Base-by-base conservation (phyloP, 1,140 invertebrate genomes). In the Nilaparvata lugens region DNA sequence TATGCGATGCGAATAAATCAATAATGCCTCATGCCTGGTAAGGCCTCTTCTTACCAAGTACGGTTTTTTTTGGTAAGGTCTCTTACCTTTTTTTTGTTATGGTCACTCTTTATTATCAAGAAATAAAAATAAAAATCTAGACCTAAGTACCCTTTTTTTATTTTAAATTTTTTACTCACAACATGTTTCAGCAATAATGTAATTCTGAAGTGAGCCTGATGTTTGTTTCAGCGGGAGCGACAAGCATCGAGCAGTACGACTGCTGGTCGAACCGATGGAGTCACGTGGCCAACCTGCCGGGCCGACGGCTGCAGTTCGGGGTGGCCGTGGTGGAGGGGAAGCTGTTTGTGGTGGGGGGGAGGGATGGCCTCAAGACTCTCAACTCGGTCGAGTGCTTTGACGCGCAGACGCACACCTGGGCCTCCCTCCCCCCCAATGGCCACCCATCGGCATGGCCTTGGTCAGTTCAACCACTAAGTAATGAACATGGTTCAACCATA, bases 291-390 rank as follows among this genome's bases (percentile, higher is more conserved):
- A 70, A 86, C 63, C 91, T 95, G 88, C 89, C 82, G 63, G 85
- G 87, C 1, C 78, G 88, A 40, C 75, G 90, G 23, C 74, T 95
- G 23, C 93, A 96, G 73, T 95, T 95, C 76, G 92, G 92, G 4
- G 90, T 93, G 6, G 91, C 89, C 42, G 81, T 95, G 6, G 81
- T 95, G 67, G 88, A 90, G 63, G 87, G 87, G 55, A 91, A 90
- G 72, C 75, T 93, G 9, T 84, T 88, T 53, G 80, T 89, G 19
- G 91, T 92, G 13, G 93, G 93, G 21, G 94, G 93, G 7, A 79
- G 93, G 58, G 93, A 96, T 75, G 93, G 93, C n/a, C 79, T 96
- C 4, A 95, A 95, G 75, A 96, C 93, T 4, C 75, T 96, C 1
- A 93, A 92, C 67, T 87, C 87, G 4, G 90, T 92, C 56, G 92